Evolutionary conservation across 1,140 invertebrate species (phyloP), one percentile per base, ranked within the genome.

Genomic region (Lordiphosa collinella): DNA sequence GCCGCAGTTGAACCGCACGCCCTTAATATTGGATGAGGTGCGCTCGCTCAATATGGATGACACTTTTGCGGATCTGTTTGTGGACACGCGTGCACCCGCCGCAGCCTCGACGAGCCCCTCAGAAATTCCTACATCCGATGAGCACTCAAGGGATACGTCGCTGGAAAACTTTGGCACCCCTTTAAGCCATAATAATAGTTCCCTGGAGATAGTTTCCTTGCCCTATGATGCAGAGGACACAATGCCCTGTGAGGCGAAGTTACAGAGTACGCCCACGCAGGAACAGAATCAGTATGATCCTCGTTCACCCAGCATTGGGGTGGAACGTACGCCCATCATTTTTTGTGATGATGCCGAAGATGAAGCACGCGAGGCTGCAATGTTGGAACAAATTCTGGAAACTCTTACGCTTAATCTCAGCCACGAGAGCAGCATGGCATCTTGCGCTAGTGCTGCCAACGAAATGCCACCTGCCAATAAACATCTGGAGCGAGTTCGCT

Each of bases 311-410:
- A 89, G 82, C 14, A 40, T 89, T 6, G 90, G 89, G n/a, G 86
- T 91, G 34, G 79, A 87, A 34, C 84, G 90, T 18, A 91, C 90
- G 9, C 90, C 90, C 1, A 90, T 90, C 14, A 80, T 90, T 34
- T 80, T 90, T 11, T 78, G 78, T 18, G 84, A 88, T 36, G 79
- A 86, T 55, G 82, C 86, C 35, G 86, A 88, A 12, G 54, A 75
- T 2, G 76, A 82, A 22, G 63, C 64, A 7, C 59, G 52, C 2
- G 86, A 88, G 32, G 67, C 79, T 1, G 65, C 75, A 40, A 78
- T 88, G 78, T 37, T 88, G n/a, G 86, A 88, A 40, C 66, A 80
- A 4, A 78, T 88, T 5, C 38, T 88, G 0, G 70, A 88, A 10
- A 88, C 86, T 0, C 37, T 88, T 0, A 85, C 86, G 0, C 53